phyloP scores from a whole-genome alignment of 1,140 invertebrate species.

The Ganaspis sp. region DNA sequence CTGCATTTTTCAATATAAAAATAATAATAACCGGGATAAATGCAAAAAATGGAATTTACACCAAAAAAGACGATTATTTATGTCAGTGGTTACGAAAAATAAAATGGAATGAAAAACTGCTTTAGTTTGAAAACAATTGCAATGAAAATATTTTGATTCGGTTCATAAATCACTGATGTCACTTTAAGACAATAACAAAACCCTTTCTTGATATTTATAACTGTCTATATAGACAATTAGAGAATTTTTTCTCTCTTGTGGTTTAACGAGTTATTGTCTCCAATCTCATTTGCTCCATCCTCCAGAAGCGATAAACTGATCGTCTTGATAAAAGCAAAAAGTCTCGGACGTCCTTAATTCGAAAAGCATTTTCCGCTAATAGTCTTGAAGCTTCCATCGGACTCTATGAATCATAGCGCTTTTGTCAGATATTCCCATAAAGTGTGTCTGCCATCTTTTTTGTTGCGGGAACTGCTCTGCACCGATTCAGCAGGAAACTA shows the following conservation, averaged over 20 bases:
- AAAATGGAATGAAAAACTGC: too few relatives aligned
- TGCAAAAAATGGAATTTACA: too few relatives aligned
- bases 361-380: conserved; percentile 5
- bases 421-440: conserved; percentile 9
- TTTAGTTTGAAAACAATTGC: too few relatives aligned
- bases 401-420: not conserved
- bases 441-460: not conserved
- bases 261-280: conserved; percentile 1
- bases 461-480: not conserved
- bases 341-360: not conserved
- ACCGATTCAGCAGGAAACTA: not conserved
- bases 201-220: not conserved
- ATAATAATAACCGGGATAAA: too few relatives aligned
- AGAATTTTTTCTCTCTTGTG: not conserved
- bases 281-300: not conserved
- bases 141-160: too few relatives aligned
- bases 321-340: not conserved
- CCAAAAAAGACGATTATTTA: too few relatives aligned
- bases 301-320: not conserved
- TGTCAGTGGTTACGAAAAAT: too few relatives aligned
- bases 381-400: not conserved
- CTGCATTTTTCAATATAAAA: too few relatives aligned
- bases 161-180: not conserved
- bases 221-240: not conserved
- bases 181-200: not conserved